Base-by-base conservation (phyloP, 2,888 invertebrate genomes). In the Synergus japonicus region DNA sequence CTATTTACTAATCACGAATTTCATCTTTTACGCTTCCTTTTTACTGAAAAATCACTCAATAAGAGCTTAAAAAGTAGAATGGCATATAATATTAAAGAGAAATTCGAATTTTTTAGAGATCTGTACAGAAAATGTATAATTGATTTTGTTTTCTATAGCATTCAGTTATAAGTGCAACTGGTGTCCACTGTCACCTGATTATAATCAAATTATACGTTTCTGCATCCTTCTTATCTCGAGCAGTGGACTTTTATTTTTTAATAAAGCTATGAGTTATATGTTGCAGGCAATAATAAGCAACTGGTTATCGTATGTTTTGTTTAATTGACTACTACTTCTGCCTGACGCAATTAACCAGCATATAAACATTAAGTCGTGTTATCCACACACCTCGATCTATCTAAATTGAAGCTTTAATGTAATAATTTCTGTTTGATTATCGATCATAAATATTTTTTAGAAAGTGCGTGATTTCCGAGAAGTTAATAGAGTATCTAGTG, bases 201-300 rank as follows among this genome's bases (percentile, higher is more conserved):
- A 54, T 54, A 54, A 54, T 54, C n/a, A 54, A 54, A 54, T 54
- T 54, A 54, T n/a, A 54, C n/a, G n/a, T 54, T n/a, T 54, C 54
- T n/a, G 13, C 8, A 54, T 54, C n/a, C 54, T n/a, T 8, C n/a
- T n/a, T 7, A n/a, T 8, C 54, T 54, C n/a, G n/a, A 54, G 54
- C 54, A 54, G 54, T 54, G 54, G n/a, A n/a, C n/a, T 54, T 54
- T 54, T n/a, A 54, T 54, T 54, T 54, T 54, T 54, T 8, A n/a
- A n/a, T n/a, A 8, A n/a, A 54, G n/a, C 13, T 54, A 54, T n/a
- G 8, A 54, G n/a, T 54, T 29, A 29, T 54, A 54, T 54, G 2
- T 54, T 54, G n/a, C n/a, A 54, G 54, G 8, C 2, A 54, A 54
- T 54, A 54, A 54, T n/a, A n/a, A 54, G n/a, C 54, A 7, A n/a